Evolutionary conservation across 2,113 vertebrate species (phyloP).

Genomic region (Pterocles gutturalis): DNA sequence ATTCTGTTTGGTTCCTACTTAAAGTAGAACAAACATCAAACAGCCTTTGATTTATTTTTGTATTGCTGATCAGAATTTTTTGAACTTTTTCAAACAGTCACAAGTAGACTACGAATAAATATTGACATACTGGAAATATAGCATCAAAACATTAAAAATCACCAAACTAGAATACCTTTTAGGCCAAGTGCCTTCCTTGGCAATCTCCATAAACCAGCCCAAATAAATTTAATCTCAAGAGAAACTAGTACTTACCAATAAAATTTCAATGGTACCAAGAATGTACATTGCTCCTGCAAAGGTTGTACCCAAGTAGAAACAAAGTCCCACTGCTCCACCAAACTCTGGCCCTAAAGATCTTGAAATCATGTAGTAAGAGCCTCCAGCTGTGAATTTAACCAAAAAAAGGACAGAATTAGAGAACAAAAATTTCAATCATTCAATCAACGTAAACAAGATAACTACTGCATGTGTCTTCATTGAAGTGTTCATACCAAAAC

Average conservation of each 20-base stretch:
- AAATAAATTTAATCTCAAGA: background rate
- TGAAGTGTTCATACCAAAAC: background rate
- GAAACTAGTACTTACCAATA: slow-evolving; percentile 86
- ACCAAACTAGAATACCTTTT: background rate
- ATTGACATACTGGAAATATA: background rate
- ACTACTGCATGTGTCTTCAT: background rate
- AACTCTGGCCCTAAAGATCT: slow-evolving; percentile 96
- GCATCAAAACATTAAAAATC: background rate
- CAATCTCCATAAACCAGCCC: background rate
- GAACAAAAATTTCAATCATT: background rate
- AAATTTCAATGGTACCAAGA: slow-evolving; percentile 96
- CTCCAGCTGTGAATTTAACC: slow-evolving; percentile 85
- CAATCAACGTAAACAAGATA: background rate
- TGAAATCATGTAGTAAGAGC: slow-evolving; percentile 99
- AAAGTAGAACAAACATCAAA: background rate
- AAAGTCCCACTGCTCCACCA: slow-evolving; percentile 96
- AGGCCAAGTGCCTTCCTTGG: background rate
- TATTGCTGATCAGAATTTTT: background rate
- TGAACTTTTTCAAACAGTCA: background rate
- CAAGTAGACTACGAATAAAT: background rate
- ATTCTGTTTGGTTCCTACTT: background rate
- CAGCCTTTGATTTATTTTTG: background rate
- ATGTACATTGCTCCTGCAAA: slow-evolving; percentile 99
- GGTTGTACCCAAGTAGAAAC: slow-evolving; percentile 97
- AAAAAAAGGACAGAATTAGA: background rate